phyloP scores from a whole-genome alignment of 2,888 invertebrate genomes.

The Diplazon laetatorius region DNA sequence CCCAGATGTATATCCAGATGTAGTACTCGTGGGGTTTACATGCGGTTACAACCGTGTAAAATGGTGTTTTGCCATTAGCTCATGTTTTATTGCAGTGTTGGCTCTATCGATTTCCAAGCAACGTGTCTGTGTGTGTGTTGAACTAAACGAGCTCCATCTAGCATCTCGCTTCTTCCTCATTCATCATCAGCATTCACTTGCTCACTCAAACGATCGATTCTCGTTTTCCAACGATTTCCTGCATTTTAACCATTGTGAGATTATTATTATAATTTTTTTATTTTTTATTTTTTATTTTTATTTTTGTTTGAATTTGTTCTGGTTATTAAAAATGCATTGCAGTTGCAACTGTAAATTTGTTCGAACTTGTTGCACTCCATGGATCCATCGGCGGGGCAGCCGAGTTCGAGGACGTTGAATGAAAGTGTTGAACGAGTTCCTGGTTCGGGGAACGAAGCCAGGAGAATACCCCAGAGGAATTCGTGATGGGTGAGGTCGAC shows the following conservation, averaged over 20 bases:
- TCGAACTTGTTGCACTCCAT: too few relatives aligned
- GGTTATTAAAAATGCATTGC: too few relatives aligned
- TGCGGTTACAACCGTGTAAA: conserved; percentile 37
- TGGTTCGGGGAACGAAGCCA: conserved; percentile 23
- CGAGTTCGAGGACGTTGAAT: conserved; percentile 20
- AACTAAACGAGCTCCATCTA: conserved; percentile 28
- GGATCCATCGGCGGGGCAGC: too few relatives aligned
- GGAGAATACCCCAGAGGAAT: conserved; percentile 46
- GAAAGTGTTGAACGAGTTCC: conserved; percentile 33
- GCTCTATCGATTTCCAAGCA: conserved; percentile 44
- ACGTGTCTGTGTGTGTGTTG: conserved; percentile 34
- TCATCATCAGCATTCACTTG: conserved; percentile 26
- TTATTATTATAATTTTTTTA: too few relatives aligned
- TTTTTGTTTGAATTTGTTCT: too few relatives aligned
- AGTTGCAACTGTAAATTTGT: conserved; percentile 24
- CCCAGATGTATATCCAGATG: conserved; percentile 4
- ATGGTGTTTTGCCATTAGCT: conserved; percentile 52
- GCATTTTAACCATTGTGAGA: too few relatives aligned
- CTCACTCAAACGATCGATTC: too few relatives aligned
- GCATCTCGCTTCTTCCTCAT: conserved; percentile 28
- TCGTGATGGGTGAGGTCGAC: conserved; percentile 58
- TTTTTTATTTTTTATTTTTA: too few relatives aligned
- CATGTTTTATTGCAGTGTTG: conserved; percentile 50
- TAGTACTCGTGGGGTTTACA: conserved; percentile 17
- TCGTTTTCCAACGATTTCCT: too few relatives aligned